phyloP scores from a whole-genome alignment of 2,797 vertebrate species.

The Sebastes diaconus region DNA sequence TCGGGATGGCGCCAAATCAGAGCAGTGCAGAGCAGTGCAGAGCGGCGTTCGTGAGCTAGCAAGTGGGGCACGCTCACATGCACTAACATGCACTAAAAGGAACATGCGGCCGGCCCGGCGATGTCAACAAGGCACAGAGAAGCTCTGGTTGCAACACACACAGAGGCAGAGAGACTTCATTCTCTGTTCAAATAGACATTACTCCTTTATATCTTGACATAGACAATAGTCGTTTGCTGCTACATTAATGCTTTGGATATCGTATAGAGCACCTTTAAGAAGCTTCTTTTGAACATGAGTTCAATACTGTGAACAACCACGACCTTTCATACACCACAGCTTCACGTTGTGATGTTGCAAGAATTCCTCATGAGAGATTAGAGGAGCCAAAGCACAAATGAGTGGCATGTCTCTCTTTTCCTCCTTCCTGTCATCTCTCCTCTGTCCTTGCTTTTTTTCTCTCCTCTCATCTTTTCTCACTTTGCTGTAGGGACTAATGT shows the following conservation, averaged over 20 bases:
- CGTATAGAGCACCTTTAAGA: no score
- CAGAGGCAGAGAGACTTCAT: no score
- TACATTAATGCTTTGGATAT: neutral
- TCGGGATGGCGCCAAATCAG: no score
- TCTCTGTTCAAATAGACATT: neutral
- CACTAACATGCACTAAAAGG: no score
- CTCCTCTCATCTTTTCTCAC: slow-evolving; percentile 23
- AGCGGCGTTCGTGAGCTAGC: no score
- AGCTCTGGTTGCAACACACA: no score
- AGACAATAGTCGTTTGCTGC: neutral
- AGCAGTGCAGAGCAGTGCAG: no score
- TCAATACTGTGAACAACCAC: neutral
- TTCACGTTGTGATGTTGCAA: neutral
- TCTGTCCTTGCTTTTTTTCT: slow-evolving; percentile 14
- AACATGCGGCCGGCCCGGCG: no score
- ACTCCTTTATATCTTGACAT: neutral
- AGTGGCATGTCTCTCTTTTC: neutral
- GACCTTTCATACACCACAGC: neutral
- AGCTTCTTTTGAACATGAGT: neutral
- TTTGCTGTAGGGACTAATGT: slow-evolving; percentile 19
- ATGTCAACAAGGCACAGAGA: no score
- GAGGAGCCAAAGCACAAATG: slow-evolving; percentile 3
- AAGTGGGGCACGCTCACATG: no score
- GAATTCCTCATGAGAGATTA: neutral
- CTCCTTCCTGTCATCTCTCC: slow-evolving; percentile 11